Percentiles rank a stretch among this genome's conserved stretches.
phyloP scores from a whole-genome alignment of 2,888 invertebrate species.

The Apodemia mormo region DNA sequence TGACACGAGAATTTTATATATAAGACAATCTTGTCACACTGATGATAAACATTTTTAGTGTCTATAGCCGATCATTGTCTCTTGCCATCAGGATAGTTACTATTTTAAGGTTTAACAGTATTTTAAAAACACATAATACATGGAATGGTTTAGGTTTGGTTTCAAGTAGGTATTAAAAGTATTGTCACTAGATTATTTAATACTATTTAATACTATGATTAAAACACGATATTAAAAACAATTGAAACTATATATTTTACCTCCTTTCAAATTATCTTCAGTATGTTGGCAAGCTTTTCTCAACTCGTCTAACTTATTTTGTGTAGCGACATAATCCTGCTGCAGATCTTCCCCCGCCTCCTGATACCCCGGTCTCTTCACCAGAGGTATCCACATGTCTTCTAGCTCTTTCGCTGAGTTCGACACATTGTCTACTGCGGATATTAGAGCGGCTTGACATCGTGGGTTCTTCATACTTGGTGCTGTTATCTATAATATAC shows the following conservation, averaged over 20 bases:
- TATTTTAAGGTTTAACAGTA: no score
- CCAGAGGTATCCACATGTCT: constrained; percentile 27
- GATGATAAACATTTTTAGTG: no score
- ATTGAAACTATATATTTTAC: background rate
- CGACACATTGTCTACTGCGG: constrained; percentile 27
- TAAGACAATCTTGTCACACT: no score
- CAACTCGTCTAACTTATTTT: constrained; percentile 10
- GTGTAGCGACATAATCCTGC: constrained; percentile 3
- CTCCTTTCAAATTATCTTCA: background rate
- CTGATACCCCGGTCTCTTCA: constrained; percentile 24
- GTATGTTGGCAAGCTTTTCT: background rate
- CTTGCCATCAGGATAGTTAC: no score
- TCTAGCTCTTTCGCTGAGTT: constrained; percentile 21
- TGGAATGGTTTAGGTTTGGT: no score
- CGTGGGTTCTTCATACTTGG: constrained; percentile 28
- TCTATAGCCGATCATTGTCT: no score
- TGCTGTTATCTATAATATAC: constrained; percentile 27
- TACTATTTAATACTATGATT: no score
- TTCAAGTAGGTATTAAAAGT: no score
- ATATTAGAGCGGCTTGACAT: constrained; percentile 28
- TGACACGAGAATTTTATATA: no score
- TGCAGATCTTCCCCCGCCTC: constrained; percentile 7
- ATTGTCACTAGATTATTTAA: no score
- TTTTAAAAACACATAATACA: no score
- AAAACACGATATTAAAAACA: no score